These are phyloP conservation scores for Trichogramma dendrolimi DNA, from an alignment of 2,888 invertebrate species.

Conservation along the genomic window DNA sequence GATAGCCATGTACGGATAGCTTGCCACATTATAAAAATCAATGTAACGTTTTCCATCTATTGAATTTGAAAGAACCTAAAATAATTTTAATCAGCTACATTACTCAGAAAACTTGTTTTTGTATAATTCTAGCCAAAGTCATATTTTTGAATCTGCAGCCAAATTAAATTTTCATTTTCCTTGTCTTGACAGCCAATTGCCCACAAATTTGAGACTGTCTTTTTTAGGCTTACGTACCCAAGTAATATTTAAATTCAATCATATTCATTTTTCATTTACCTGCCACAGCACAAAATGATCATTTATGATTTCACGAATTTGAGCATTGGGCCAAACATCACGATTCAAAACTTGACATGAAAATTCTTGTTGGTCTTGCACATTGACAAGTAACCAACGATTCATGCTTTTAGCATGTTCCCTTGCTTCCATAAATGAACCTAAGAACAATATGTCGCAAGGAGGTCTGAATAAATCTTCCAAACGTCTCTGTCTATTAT, in stretches of 20 bases:
- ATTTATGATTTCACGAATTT: constrained; percentile 60
- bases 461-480: constrained; percentile 69
- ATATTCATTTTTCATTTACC: constrained; percentile 45
- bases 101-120: background rate
- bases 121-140: background rate
- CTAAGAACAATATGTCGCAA: constrained; percentile 62
- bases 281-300: constrained; percentile 69
- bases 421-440: constrained; percentile 59
- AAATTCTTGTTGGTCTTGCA: constrained; percentile 67
- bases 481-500: constrained; percentile 55
- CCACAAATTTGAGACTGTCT: background rate
- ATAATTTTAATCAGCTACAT: constrained; percentile 10
- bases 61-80: constrained; percentile 50
- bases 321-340: constrained; percentile 65
- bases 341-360: constrained; percentile 67
- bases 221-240: too few species aligned
- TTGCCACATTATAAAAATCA: constrained; percentile 62
- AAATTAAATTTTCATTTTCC: background rate
- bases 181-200: background rate
- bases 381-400: constrained; percentile 67
- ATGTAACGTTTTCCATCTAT: constrained; percentile 62
- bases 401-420: constrained; percentile 57
- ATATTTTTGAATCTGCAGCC: background rate
- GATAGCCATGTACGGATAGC: constrained; percentile 63
- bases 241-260: background rate